phyloP scores from a whole-genome alignment of 2,888 invertebrate genomes.

The Prenolepis imparis region DNA sequence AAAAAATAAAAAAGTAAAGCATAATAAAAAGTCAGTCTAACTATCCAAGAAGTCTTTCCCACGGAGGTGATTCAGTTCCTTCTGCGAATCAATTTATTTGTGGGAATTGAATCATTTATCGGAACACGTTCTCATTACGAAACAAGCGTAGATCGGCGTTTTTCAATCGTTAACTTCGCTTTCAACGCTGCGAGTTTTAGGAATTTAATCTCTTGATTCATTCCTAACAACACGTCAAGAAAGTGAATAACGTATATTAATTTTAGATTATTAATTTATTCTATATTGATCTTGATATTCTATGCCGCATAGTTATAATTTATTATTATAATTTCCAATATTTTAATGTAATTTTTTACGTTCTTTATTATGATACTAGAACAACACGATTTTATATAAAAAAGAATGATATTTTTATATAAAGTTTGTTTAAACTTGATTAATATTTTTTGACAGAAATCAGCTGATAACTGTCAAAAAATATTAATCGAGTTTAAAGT shows the following conservation, averaged over 20 bases:
- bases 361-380: not conserved
- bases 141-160: slow-evolving; percentile 47
- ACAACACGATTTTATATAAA: too few relatives aligned
- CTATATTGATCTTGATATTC: not conserved
- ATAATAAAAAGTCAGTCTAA: slow-evolving; percentile 22
- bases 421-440: too few relatives aligned
- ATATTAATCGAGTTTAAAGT: too few relatives aligned
- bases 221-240: not conserved
- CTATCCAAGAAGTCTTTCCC: slow-evolving; percentile 46
- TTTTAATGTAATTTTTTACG: not conserved
- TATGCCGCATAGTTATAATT: not conserved
- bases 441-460: too few relatives aligned
- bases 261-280: not conserved
- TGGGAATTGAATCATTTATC: slow-evolving; percentile 59
- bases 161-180: slow-evolving; percentile 56
- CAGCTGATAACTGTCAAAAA: too few relatives aligned
- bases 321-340: not conserved
- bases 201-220: slow-evolving; percentile 17
- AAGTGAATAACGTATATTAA: not conserved
- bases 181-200: slow-evolving; percentile 30
- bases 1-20: not conserved
- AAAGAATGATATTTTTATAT: too few relatives aligned
- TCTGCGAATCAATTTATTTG: slow-evolving; percentile 44
- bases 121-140: slow-evolving; percentile 61
- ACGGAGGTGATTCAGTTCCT: slow-evolving; percentile 58